Evolutionary conservation across 2,113 vertebrate genomes (phyloP).

Genomic region (Axis porcinus): DNA sequence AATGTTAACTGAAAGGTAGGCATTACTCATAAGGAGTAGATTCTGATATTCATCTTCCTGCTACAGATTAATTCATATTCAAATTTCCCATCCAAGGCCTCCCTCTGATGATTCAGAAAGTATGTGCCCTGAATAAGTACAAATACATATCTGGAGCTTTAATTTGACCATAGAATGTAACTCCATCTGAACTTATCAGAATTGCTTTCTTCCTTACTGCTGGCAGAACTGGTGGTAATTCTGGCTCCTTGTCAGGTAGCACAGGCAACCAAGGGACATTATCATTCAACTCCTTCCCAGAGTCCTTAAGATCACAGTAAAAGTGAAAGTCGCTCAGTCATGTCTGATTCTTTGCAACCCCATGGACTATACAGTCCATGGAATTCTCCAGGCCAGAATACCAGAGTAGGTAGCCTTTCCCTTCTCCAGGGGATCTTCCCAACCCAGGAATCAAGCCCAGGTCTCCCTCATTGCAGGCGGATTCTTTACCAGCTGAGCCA

Average conservation of each 20-base stretch:
- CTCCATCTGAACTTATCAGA: not conserved
- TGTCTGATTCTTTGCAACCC: not conserved
- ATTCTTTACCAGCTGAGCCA: not conserved
- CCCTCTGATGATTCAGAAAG: not conserved
- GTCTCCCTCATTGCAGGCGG: not conserved
- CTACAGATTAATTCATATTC: not conserved
- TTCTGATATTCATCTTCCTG: not conserved
- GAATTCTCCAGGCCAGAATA: not conserved
- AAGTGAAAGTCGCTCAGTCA: not conserved
- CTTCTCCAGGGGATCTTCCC: not conserved
- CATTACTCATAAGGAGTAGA: not conserved
- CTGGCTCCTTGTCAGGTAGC: not conserved
- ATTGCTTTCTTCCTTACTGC: not conserved
- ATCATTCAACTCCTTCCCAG: not conserved
- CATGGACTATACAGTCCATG: not conserved
- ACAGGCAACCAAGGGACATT: not conserved
- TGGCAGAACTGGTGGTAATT: not conserved
- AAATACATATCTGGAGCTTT: not conserved
- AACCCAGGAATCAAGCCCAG: not conserved
- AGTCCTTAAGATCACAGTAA: not conserved
- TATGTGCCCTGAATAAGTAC: not conserved
- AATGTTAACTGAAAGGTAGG: not conserved
- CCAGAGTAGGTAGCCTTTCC: not conserved
- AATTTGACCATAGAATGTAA: not conserved
- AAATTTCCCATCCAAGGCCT: not conserved